Percentiles rank a stretch among this genome's conserved stretches.
phyloP scores from a whole-genome alignment of 2,113 vertebrate genomes.

The Glaucomys volans region DNA sequence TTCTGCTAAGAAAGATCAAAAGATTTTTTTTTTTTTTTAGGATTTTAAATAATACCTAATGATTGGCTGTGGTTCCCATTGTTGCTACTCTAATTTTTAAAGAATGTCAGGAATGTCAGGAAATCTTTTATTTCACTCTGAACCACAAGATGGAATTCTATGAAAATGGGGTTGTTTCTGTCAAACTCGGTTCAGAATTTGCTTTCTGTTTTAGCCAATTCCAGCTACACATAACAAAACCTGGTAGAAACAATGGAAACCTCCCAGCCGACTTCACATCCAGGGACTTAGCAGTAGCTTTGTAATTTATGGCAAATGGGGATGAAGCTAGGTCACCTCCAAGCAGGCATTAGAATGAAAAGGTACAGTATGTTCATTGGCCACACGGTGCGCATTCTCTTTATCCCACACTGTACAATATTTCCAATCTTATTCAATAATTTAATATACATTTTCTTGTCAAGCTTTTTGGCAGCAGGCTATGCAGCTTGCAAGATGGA shows the following conservation, averaged over 20 bases:
- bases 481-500: slow-evolving; percentile 90
- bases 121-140: slow-evolving; percentile 52
- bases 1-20: slow-evolving; percentile 75
- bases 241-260: background rate
- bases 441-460: slow-evolving; percentile 93
- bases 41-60: slow-evolving; percentile 71
- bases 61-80: slow-evolving; percentile 66
- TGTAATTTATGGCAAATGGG: slow-evolving; percentile 52
- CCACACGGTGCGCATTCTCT: slow-evolving; percentile 81
- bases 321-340: slow-evolving; percentile 72
- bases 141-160: background rate
- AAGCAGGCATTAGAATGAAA: slow-evolving; percentile 68
- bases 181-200: background rate
- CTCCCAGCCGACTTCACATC: background rate
- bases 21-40: slow-evolving; percentile 72
- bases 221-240: background rate
- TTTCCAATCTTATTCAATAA: slow-evolving; percentile 89
- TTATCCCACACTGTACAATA: slow-evolving; percentile 85
- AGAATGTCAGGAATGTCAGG: background rate
- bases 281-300: slow-evolving; percentile 12
- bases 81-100: background rate
- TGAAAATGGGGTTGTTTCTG: slow-evolving; percentile 15
- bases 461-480: slow-evolving; percentile 90
- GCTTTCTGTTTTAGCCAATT: slow-evolving; percentile 65
- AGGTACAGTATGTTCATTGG: slow-evolving; percentile 79